Base-by-base conservation (phyloP, 2,797 vertebrate species). In the Petrocephalus sullivani region DNA sequence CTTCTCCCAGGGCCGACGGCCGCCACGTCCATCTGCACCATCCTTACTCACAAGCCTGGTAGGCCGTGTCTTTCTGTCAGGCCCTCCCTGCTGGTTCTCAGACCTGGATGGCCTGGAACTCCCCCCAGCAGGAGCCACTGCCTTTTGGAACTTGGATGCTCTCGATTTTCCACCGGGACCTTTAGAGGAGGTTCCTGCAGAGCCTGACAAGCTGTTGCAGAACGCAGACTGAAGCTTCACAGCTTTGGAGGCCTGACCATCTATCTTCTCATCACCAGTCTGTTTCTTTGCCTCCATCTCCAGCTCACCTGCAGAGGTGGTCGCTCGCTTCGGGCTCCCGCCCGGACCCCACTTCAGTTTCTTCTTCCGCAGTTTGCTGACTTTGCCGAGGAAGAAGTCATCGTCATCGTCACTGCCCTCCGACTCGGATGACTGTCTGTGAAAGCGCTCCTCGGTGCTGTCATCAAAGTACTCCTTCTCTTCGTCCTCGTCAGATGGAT, bases 371-470 rank as follows among this genome's bases (percentile, higher is more conserved):
- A 94, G 96, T 92, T 94, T 96, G 91, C 93, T 97, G 9, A 97
- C 96, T 96, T 98, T 99, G 10, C 97, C 98, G 75, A 99, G 91
- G 88, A 99, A 99, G 93, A 99, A 99, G 91, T 98, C 97, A 19
- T 97, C 96, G 75, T 84, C 89, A 82, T 84, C 89, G 0, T 97
- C 97, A 49, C 95, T 96, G 82, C 96, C 96, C 87, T 98, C 98
- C 14, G 98, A 98, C 89, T 95, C 92, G 46, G 98, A 98, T 0
- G 97, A 97, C 89, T 97, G 96, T 88, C 97, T 98, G 90, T 92
- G 95, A 94, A 99, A 99, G 3, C 98, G 97, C 89, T 99, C 98
- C 91, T 99, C 98, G 0, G 98, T 99, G 92, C 98, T 99, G 91
- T 99, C 98, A 85, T 99, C 98, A 89, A 98, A 99, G 91, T 98